Evolutionary conservation across 2,113 vertebrate genomes (phyloP).

Genomic region (Larimichthys polyactis): DNA sequence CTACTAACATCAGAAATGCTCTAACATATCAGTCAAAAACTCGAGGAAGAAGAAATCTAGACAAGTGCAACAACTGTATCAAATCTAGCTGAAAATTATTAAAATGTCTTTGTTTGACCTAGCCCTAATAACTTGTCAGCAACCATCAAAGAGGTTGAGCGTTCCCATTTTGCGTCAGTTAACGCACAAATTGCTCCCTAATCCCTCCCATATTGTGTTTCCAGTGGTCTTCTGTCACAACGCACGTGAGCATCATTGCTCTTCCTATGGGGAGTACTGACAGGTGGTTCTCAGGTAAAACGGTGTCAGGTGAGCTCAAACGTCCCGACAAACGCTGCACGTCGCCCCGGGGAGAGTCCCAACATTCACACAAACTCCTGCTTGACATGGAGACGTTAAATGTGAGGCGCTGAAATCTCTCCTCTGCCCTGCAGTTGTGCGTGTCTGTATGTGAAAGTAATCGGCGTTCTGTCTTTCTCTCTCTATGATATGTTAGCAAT

Average conservation of each 20-base stretch:
- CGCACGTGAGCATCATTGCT: conserved; percentile 64
- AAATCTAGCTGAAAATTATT: not conserved
- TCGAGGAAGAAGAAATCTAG: not conserved
- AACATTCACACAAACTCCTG: conserved; percentile 18
- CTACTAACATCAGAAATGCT: not conserved
- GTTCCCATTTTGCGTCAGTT: conserved; percentile 58
- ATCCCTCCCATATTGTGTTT: conserved; percentile 77
- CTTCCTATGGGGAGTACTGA: conserved; percentile 48
- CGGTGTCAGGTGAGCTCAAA: conserved; percentile 72
- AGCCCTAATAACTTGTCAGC: conserved; percentile 19
- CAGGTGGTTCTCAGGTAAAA: conserved; percentile 71
- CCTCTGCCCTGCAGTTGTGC: conserved; percentile 40
- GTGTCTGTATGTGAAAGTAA: conserved; percentile 41
- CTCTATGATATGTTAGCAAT: conserved; percentile 51
- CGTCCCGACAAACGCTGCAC: conserved; percentile 11
- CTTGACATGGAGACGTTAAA: conserved; percentile 69
- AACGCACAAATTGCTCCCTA: conserved; percentile 77
- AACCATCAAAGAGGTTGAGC: conserved; percentile 51
- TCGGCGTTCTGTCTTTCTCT: conserved; percentile 28
- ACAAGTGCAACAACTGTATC: not conserved
- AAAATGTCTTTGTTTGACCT: not conserved
- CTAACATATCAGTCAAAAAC: not conserved
- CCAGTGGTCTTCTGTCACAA: conserved; percentile 70
- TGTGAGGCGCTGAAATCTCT: conserved; percentile 70
- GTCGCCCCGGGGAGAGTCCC: conserved; percentile 52